Percentiles rank a stretch among this genome's conserved stretches.
These are phyloP conservation scores for Myathropa florea DNA, from an alignment of 2,888 invertebrate species.

Conservation along the genomic window DNA sequence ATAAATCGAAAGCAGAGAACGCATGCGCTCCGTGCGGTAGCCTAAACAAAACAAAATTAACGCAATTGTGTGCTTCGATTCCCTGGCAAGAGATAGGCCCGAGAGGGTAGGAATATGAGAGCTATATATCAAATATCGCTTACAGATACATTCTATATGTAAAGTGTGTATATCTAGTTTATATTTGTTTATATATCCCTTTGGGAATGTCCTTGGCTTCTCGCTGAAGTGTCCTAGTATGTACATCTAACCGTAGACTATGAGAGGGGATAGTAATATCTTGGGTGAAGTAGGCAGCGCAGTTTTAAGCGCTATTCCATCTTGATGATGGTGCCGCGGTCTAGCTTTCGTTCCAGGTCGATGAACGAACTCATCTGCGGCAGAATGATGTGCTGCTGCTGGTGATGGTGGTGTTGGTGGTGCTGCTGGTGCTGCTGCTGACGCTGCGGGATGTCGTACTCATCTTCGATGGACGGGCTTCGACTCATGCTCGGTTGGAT, in stretches of 20 bases:
- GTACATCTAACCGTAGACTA: slow-evolving; percentile 4
- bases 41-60: background rate
- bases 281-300: background rate
- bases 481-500: slow-evolving; percentile 75
- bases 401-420: slow-evolving; percentile 66
- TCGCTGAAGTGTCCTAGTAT: slow-evolving; percentile 15
- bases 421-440: slow-evolving; percentile 66
- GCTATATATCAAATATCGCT: slow-evolving; percentile 24
- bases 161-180: slow-evolving; percentile 17
- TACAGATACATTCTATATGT: slow-evolving; percentile 9
- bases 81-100: background rate
- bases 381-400: slow-evolving; percentile 73
- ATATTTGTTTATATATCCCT: slow-evolving; percentile 32
- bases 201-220: background rate
- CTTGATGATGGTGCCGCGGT: slow-evolving; percentile 79
- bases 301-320: slow-evolving; percentile 74
- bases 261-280: background rate
- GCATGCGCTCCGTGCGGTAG: background rate
- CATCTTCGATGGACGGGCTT: slow-evolving; percentile 79
- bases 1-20: background rate
- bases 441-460: slow-evolving; percentile 75
- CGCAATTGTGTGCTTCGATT: background rate
- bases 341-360: slow-evolving; percentile 76
- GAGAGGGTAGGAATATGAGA: background rate
- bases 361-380: slow-evolving; percentile 75